Evolutionary conservation across 2,113 vertebrate species (phyloP).

Genomic region (Perccottus glenii): DNA sequence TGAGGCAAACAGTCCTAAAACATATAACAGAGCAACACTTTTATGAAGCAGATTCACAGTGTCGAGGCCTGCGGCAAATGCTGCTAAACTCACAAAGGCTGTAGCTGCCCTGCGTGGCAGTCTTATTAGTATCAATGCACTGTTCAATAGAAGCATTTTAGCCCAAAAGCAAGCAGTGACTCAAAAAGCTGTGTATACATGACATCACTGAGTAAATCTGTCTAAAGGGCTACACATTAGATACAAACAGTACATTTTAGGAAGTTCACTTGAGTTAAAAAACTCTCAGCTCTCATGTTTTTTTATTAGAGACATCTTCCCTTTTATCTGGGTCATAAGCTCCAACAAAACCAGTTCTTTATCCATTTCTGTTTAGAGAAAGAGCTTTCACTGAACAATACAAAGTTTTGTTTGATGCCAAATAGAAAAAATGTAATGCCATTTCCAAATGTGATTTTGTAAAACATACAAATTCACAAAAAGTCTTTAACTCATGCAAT

Average conservation of each 20-base stretch:
- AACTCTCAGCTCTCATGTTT: too few species aligned
- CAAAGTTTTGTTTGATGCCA: too few species aligned
- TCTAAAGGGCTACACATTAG: neutral
- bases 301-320: too few species aligned
- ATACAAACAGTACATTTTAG: neutral
- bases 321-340: too few species aligned
- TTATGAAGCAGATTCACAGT: constrained; percentile 18
- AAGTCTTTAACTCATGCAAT: too few species aligned
- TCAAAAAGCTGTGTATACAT: constrained; percentile 6
- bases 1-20: constrained; percentile 15
- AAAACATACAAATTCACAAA: too few species aligned
- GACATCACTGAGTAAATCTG: constrained; percentile 4
- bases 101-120: constrained; percentile 16
- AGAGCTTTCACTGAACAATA: too few species aligned
- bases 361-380: too few species aligned
- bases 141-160: constrained; percentile 16
- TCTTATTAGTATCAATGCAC: constrained; percentile 14
- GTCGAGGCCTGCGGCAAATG: constrained; percentile 1
- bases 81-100: constrained; percentile 5
- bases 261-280: neutral
- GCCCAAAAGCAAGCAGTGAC: constrained; percentile 1
- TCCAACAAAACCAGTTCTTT: too few species aligned
- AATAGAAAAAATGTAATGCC: too few species aligned
- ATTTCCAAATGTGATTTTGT: too few species aligned
- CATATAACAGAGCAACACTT: neutral